Evolutionary conservation across 2,888 invertebrate genomes (phyloP).

Genomic region (Caenorhabditis macrosperma): DNA sequence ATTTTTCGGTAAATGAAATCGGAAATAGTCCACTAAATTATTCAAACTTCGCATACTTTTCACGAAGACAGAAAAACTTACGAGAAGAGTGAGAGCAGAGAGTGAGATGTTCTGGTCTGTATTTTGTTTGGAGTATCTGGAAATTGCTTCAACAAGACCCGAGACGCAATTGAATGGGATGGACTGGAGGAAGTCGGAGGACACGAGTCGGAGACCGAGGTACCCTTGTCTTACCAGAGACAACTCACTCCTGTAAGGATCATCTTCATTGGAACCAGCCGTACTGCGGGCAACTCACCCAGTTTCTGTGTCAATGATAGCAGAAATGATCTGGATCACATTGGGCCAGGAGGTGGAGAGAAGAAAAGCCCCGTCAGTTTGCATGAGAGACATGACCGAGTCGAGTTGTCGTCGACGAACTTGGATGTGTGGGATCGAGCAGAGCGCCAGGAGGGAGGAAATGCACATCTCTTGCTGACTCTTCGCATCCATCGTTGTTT

Average conservation of each 20-base stretch:
- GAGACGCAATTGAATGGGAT: slow-evolving; percentile 92
- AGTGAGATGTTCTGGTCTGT: slow-evolving; percentile 97
- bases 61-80: no score
- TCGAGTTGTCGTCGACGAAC: slow-evolving; percentile 95
- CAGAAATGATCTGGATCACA: slow-evolving; percentile 94
- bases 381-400: slow-evolving; percentile 92
- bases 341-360: slow-evolving; percentile 93
- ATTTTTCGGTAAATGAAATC: slow-evolving; percentile 85
- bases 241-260: slow-evolving; percentile 83
- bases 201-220: slow-evolving; percentile 94
- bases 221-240: slow-evolving; percentile 85
- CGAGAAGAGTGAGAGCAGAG: slow-evolving; percentile 93
- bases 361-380: slow-evolving; percentile 92
- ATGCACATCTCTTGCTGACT: slow-evolving; percentile 90
- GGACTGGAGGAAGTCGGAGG: slow-evolving; percentile 91
- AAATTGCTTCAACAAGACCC: slow-evolving; percentile 87
- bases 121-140: slow-evolving; percentile 95
- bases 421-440: slow-evolving; percentile 91
- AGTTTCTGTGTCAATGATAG: slow-evolving; percentile 84
- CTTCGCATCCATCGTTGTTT: slow-evolving; percentile 74
- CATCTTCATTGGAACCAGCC: not conserved
- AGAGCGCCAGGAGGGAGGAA: slow-evolving; percentile 92
- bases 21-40: slow-evolving; percentile 95
- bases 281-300: slow-evolving; percentile 39
- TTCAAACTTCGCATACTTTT: no score